Evolutionary conservation across 2,113 vertebrate species (phyloP).

Genomic region (Cromileptes altivelis): DNA sequence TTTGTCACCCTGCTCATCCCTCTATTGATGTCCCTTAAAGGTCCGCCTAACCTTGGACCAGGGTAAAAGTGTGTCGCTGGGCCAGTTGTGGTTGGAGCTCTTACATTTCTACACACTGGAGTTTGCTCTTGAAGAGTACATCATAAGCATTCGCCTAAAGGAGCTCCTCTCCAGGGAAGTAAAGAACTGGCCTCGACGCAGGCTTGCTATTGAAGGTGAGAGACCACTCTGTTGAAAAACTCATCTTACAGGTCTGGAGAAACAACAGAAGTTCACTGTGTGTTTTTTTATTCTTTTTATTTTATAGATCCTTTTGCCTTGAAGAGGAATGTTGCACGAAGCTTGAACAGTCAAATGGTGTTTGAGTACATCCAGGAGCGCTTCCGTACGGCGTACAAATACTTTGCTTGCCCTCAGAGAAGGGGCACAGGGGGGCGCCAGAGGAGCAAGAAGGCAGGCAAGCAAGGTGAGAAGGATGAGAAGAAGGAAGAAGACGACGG

Average conservation of each 20-base stretch:
- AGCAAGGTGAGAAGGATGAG: neutral
- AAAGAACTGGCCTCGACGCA: constrained; percentile 98
- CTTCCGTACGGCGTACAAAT: constrained; percentile 95
- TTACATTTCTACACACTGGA: constrained; percentile 98
- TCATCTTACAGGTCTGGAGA: neutral
- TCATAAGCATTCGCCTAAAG: constrained; percentile 95
- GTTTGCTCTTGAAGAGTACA: constrained; percentile 95
- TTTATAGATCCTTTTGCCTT: constrained; percentile 94
- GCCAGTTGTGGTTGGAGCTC: constrained; percentile 96
- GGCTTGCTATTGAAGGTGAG: constrained; percentile 97
- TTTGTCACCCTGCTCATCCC: neutral
- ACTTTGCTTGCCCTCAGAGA: constrained; percentile 96
- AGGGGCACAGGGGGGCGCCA: constrained; percentile 68
- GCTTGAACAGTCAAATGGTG: constrained; percentile 99
- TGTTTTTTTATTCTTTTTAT: neutral
- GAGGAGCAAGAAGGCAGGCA: constrained; percentile 37
- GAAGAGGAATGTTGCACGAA: constrained; percentile 98
- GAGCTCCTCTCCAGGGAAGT: constrained; percentile 92
- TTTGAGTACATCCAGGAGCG: constrained; percentile 98
- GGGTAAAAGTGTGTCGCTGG: constrained; percentile 86
- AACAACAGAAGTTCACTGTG: neutral
- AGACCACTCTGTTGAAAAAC: neutral
- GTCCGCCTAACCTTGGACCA: constrained; percentile 86
- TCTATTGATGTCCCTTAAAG: constrained; percentile 72
- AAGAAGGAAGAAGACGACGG: constrained; percentile 13